Evolutionary conservation across 2,888 invertebrate genomes (phyloP).

Genomic region (Megaustenia siamemsis): DNA sequence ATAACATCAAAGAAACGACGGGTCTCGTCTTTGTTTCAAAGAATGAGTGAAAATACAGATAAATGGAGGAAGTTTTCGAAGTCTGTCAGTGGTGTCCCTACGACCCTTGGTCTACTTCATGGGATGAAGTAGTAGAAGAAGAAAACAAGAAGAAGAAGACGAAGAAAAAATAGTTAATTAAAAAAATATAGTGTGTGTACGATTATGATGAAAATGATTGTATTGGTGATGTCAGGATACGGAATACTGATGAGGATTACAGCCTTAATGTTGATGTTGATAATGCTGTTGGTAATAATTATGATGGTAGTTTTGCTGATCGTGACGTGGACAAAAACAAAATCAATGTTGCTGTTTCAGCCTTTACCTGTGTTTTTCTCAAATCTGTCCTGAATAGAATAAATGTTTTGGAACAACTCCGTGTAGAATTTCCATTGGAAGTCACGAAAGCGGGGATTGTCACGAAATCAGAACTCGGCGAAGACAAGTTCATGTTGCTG

Average conservation of each 20-base stretch:
- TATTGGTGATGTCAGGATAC: background rate
- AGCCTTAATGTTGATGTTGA: background rate
- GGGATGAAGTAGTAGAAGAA: background rate
- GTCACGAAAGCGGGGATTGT: background rate
- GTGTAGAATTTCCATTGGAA: background rate
- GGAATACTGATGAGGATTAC: constrained; percentile 25
- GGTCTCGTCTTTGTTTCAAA: no score
- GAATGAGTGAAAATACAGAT: no score
- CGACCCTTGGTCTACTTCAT: no score
- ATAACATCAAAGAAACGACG: no score
- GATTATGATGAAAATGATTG: constrained; percentile 20
- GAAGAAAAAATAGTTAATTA: background rate
- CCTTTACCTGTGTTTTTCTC: constrained; percentile 35
- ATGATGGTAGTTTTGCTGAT: background rate
- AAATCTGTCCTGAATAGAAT: constrained; percentile 34
- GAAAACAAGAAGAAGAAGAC: background rate
- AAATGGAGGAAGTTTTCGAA: no score
- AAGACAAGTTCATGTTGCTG: background rate
- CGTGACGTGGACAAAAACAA: background rate
- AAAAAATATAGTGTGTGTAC: background rate
- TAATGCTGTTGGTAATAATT: background rate
- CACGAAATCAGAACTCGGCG: background rate
- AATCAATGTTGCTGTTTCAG: background rate
- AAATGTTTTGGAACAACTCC: background rate
- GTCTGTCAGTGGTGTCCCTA: no score